phyloP scores from a whole-genome alignment of 2,113 vertebrate species.

The Saiga tatarica region DNA sequence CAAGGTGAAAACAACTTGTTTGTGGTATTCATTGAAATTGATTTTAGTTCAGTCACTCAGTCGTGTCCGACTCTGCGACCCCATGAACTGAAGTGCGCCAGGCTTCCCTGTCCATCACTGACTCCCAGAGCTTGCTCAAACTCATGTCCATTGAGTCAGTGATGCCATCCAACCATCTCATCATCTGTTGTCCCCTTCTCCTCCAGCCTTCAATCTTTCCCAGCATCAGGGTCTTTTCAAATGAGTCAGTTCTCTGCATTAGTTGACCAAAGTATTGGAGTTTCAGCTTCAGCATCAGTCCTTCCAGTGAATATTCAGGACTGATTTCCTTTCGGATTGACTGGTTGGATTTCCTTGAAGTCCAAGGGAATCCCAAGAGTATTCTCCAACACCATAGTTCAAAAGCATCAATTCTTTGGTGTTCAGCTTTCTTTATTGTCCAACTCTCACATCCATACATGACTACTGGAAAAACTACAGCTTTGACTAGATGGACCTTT shows the following conservation, averaged over 20 bases:
- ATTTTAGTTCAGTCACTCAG: neutral
- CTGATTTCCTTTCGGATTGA: neutral
- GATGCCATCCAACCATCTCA: neutral
- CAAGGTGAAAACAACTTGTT: neutral
- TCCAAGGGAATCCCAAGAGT: neutral
- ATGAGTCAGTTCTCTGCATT: neutral
- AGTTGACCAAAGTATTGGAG: neutral
- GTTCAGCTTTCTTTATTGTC: neutral
- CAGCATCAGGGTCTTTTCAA: neutral
- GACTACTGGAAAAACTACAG: neutral
- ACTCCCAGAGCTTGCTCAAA: neutral
- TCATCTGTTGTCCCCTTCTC: neutral
- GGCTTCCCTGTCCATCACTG: neutral
- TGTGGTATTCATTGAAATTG: neutral
- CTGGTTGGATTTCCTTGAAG: neutral
- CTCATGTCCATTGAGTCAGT: neutral
- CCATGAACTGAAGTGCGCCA: fast-evolving
- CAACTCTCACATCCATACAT: neutral
- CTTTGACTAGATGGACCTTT: neutral
- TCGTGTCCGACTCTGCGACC: neutral
- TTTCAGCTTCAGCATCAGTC: neutral
- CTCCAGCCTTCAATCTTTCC: neutral
- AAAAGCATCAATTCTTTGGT: neutral
- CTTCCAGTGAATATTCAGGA: neutral
- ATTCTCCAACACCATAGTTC: neutral